Percentiles rank a stretch among this genome's conserved stretches.
phyloP scores from a whole-genome alignment of 35 echinoderm and acorn worm genomes.

The Ophiothrix spiculata region DNA sequence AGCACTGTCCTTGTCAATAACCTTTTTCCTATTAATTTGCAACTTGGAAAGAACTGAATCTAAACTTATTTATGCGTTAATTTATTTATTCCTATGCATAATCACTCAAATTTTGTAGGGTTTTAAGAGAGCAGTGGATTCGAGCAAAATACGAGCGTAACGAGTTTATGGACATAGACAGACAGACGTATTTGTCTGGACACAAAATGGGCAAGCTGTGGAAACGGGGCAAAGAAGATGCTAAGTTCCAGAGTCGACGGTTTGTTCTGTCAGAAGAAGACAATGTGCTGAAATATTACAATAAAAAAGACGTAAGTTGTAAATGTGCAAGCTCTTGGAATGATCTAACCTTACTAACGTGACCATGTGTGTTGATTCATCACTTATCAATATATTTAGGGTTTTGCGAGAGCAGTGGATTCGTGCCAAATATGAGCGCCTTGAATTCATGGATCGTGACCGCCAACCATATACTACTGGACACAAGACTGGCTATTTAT shows the following conservation, averaged over 20 bases:
- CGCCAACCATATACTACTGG: constrained; percentile 79
- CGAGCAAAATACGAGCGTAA: constrained; percentile 94
- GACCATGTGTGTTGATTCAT: background rate
- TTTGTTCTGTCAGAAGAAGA: constrained; percentile 93
- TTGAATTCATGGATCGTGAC: constrained; percentile 86
- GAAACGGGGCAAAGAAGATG: constrained; percentile 80
- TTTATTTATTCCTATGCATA: no score
- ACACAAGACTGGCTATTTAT: constrained; percentile 73
- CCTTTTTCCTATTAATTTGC: background rate
- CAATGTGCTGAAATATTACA: constrained; percentile 86
- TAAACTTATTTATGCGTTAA: background rate
- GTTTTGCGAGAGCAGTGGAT: constrained; percentile 98
- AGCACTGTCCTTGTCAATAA: no score
- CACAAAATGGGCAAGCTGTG: constrained; percentile 77
- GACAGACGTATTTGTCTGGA: constrained; percentile 77
- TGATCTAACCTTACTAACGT: background rate
- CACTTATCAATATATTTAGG: constrained; percentile 33
- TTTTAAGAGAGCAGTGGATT: constrained; percentile 96
- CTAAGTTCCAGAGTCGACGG: constrained; percentile 65
- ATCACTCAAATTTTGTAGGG: constrained; percentile 42
- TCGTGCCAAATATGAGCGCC: constrained; percentile 93
- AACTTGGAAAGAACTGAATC: background rate
- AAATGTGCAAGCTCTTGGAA: background rate
- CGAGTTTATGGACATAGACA: constrained; percentile 88
- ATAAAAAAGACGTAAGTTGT: constrained; percentile 86